phyloP scores from a whole-genome alignment of 2,797 vertebrate species.

The Sorex maritimensis region DNA sequence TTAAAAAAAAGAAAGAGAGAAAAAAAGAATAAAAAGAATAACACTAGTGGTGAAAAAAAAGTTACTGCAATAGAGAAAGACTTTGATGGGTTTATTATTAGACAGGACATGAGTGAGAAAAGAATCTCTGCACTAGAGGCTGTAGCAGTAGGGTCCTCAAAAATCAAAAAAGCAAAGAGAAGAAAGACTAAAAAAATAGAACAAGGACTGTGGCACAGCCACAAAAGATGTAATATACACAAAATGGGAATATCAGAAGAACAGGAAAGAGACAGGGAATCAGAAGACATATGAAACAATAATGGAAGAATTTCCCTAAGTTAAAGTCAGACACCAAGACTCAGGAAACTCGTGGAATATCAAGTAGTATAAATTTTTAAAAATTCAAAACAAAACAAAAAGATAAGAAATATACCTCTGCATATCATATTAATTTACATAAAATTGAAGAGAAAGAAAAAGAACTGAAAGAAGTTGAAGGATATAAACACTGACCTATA shows the following conservation, averaged over 20 bases:
- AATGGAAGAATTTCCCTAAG: neutral
- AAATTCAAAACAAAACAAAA: neutral
- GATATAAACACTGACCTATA: neutral
- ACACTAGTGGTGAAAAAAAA: neutral
- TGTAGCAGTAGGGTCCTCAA: neutral
- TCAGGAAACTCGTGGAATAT: neutral
- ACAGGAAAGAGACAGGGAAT: neutral
- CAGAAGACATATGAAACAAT: neutral
- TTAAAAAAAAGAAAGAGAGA: neutral
- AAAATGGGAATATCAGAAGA: neutral
- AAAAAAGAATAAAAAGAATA: neutral
- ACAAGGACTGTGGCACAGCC: neutral
- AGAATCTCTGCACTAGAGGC: neutral
- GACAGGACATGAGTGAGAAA: neutral
- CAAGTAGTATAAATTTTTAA: neutral
- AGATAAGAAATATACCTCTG: neutral
- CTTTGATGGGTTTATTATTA: neutral
- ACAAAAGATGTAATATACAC: neutral
- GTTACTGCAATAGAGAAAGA: neutral
- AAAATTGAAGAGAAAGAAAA: slow-evolving; percentile 4
- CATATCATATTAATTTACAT: neutral
- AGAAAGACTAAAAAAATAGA: neutral
- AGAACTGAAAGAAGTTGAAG: neutral
- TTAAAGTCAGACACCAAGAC: neutral
- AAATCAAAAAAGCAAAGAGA: neutral